These are phyloP conservation scores for Mustelus asterias DNA, from an alignment of 2,113 vertebrate genomes.

Conservation along the genomic window DNA sequence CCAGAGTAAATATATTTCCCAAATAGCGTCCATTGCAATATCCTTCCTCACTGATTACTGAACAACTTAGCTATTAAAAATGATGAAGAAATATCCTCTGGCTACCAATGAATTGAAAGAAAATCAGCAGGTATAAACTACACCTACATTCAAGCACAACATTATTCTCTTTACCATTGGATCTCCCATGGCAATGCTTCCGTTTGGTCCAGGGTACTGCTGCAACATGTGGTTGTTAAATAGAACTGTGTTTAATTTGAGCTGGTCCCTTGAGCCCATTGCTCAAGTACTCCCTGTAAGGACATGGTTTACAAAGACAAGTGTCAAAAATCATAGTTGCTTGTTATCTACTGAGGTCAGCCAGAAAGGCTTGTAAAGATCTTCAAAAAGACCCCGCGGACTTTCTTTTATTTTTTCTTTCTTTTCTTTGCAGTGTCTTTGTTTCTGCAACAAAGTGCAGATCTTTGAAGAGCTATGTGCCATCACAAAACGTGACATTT, in stretches of 20 bases:
- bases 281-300: not conserved
- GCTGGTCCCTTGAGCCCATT: not conserved
- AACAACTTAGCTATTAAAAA: not conserved
- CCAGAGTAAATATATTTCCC: not conserved
- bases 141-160: not conserved
- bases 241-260: not conserved
- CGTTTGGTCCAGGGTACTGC: not conserved
- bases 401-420: not conserved
- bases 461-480: not conserved
- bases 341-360: not conserved
- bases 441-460: not conserved
- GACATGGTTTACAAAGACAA: not conserved
- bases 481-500: not conserved
- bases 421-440: not conserved
- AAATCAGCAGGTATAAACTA: not conserved
- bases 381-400: not conserved
- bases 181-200: not conserved
- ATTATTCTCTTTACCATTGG: not conserved
- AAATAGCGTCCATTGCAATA: not conserved
- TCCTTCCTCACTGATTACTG: not conserved
- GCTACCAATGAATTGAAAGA: not conserved
- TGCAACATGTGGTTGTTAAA: not conserved
- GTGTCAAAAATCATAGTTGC: not conserved
- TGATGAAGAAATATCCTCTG: not conserved
- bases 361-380: not conserved